Conservation (phyloP, 2,113 vertebrate species). For the Chauna torquata region DNA sequence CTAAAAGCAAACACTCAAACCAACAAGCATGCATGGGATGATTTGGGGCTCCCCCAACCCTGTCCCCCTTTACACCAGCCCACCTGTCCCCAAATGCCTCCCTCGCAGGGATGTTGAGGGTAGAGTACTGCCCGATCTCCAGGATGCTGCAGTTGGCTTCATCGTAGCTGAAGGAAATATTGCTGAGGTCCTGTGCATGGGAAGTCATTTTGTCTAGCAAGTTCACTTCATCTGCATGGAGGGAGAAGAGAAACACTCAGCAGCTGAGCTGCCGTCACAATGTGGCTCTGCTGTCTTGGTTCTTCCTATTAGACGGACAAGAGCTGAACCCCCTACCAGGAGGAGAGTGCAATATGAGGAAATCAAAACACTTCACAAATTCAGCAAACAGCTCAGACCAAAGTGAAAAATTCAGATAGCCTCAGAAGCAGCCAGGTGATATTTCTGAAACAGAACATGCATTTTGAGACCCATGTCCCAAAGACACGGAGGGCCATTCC, state of each 20-base stretch:
- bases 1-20: neutral
- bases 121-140: constrained; percentile 85
- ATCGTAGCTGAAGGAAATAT: constrained; percentile 74
- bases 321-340: neutral
- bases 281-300: neutral
- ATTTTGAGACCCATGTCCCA: neutral
- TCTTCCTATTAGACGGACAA: neutral
- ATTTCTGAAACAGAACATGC: rapidly evolving
- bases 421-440: neutral
- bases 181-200: constrained; percentile 67
- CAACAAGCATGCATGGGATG: rapidly evolving
- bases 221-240: constrained; percentile 79
- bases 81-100: constrained; percentile 82
- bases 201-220: constrained; percentile 78
- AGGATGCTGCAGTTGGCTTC: constrained; percentile 76
- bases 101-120: constrained; percentile 78
- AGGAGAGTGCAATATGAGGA: neutral
- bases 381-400: neutral
- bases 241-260: neutral
- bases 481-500: neutral
- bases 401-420: neutral
- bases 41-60: neutral
- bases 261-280: neutral
- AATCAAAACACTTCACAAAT: neutral
- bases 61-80: neutral